Evolutionary conservation across 2,888 invertebrate genomes (phyloP), one percentile per base, ranked within the genome.

Genomic region (Himalopsyche kuldschensis): DNA sequence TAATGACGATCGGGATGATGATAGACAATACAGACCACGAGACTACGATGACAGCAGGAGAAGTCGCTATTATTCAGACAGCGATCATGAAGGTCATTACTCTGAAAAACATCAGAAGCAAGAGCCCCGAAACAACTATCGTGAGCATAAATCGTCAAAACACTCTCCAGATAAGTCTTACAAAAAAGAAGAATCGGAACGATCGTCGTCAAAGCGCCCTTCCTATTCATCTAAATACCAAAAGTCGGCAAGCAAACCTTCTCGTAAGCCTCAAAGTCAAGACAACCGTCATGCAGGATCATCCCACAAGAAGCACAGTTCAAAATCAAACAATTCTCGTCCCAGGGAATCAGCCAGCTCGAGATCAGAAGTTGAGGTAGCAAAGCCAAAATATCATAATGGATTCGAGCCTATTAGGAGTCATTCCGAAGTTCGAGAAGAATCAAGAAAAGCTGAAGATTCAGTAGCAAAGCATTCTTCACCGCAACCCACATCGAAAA

Each of bases 311-410:
- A 84, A 84, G 30, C 78, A 89, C 77, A 89, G 89, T 83, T 88
- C 87, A 79, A 89, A 89, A 84, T 89, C 82, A 55, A 35, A 32
- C 88, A 88, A 83, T 89, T 89, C 75, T 89, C 89, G 4, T 27
- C 78, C 27, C 41, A 85, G 78, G 69, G 89, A 89, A 87, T 87
- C 88, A 17, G 88, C 88, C 17, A 89, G 91, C 20, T 87, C 88
- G 41, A 86, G 32, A 81, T 88, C 88, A 0, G 90, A 90, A 86
- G 32, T 55, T 17, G 81, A 89, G 84, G 91, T 91, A 83, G 90
- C 91, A 55, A 91, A 91, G 86, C 92, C 92, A 0, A 91, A 90
- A 84, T 91, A 90, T 87, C 91, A 92, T 86, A 92, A 91, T 86
- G 92, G 92, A 10, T 92, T 92, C 87, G 91, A 91, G 85, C 91